A percentile compares a stretch with the other conserved stretches of the same genome.
These are phyloP conservation scores for Tetramorium bicarinatum DNA, from an alignment of 2,888 invertebrate genomes.

Conservation along the genomic window DNA sequence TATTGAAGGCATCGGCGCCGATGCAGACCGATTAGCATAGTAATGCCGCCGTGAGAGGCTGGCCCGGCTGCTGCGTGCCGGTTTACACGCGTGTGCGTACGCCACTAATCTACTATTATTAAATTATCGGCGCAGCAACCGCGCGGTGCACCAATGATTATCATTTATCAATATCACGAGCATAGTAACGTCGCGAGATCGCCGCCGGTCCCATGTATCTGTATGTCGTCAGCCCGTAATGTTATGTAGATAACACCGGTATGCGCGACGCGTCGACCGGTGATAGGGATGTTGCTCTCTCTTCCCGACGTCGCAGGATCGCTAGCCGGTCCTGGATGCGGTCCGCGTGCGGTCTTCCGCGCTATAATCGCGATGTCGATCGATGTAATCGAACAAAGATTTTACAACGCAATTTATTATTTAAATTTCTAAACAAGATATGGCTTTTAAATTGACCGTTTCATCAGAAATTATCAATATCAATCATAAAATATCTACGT, in stretches of 20 bases:
- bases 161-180: conserved; percentile 81
- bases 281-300: conserved; percentile 56
- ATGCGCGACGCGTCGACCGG: conserved; percentile 72
- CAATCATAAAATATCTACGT: background rate
- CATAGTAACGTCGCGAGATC: conserved; percentile 53
- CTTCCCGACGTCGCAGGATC: background rate
- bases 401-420: background rate
- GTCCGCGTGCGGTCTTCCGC: background rate
- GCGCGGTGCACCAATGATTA: conserved; percentile 74
- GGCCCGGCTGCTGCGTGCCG: conserved; percentile 41
- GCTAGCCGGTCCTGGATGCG: background rate
- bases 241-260: conserved; percentile 80
- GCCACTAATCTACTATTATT: conserved; percentile 80
- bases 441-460: conserved; percentile 48
- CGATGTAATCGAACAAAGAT: background rate
- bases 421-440: conserved; percentile 1
- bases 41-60: conserved; percentile 68
- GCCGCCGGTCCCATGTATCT: conserved; percentile 54
- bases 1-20: conserved; percentile 76
- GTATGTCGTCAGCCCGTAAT: conserved; percentile 74
- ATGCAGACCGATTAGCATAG: conserved; percentile 76
- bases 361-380: conserved; percentile 11
- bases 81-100: conserved; percentile 24
- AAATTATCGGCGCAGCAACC: conserved; percentile 77
- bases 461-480: background rate